Percentiles rank a stretch among this genome's conserved stretches.
Evolutionary conservation across 2,888 invertebrate species (phyloP).

Genomic region (Copidosoma aretas): DNA sequence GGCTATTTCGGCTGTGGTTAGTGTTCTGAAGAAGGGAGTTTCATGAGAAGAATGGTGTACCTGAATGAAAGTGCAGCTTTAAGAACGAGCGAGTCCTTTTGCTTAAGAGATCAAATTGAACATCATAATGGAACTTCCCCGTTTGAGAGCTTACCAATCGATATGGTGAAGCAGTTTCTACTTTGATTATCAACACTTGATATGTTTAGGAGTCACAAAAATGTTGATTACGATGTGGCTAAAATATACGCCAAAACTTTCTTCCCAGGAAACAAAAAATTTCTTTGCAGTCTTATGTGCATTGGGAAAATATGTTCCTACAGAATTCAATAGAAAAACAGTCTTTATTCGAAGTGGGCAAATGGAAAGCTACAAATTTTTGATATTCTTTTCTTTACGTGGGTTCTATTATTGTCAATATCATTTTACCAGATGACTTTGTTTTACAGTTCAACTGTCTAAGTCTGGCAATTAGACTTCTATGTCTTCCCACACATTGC

Average conservation of each 20-base stretch:
- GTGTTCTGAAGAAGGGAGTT: not conserved
- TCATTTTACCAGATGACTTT: not conserved
- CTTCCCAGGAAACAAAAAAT: not conserved
- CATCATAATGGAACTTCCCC: not conserved
- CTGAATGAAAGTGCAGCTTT: not conserved
- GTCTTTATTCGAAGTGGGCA: not conserved
- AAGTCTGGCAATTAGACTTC: not conserved
- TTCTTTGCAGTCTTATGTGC: not conserved
- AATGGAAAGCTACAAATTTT: slow-evolving; percentile 17
- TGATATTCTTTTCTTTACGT: slow-evolving; percentile 1
- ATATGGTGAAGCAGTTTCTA: not conserved
- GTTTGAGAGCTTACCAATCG: not conserved
- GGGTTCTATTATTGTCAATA: not conserved
- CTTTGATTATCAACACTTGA: not conserved
- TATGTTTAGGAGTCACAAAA: not conserved
- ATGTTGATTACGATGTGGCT: not conserved
- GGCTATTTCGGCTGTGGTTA: not conserved
- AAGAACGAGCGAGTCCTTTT: not conserved
- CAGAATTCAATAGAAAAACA: slow-evolving; percentile 8
- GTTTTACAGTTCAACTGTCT: not conserved
- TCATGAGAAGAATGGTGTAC: not conserved
- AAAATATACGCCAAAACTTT: not conserved
- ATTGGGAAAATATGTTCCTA: not conserved
- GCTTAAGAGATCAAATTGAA: not conserved
- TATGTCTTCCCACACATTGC: not conserved